Evolutionary conservation across 2,113 vertebrate species (phyloP).

Genomic region (Phainopepla nitens): DNA sequence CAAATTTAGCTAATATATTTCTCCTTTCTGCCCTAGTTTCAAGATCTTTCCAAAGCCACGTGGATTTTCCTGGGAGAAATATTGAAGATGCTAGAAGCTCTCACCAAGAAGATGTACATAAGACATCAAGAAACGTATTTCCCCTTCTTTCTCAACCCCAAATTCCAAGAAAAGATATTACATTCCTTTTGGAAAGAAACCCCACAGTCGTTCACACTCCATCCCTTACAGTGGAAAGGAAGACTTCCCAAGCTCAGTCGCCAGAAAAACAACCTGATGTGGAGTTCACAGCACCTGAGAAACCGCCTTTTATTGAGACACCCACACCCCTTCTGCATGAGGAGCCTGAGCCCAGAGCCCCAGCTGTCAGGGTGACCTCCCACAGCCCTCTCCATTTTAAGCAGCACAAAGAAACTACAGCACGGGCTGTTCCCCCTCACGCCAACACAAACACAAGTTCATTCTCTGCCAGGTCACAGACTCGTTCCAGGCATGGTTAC

Average conservation of each 20-base stretch:
- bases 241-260: neutral
- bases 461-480: neutral
- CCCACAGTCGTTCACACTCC: neutral
- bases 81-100: neutral
- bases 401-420: neutral
- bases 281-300: neutral
- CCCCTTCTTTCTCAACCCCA: neutral
- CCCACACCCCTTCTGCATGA: neutral
- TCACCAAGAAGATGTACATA: neutral
- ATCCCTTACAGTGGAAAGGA: neutral
- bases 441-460: neutral
- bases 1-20: neutral
- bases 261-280: neutral
- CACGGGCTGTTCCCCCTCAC: neutral
- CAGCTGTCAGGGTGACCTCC: neutral
- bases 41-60: neutral
- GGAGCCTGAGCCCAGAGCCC: neutral
- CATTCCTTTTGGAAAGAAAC: neutral
- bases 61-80: neutral
- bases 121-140: neutral
- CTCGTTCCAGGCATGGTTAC: neutral
- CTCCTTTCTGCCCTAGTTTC: conserved; percentile 1
- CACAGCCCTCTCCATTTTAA: neutral
- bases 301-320: neutral
- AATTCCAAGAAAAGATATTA: neutral